phyloP scores from a whole-genome alignment of 2,797 vertebrate species.

The Cirrhinus mrigala region DNA sequence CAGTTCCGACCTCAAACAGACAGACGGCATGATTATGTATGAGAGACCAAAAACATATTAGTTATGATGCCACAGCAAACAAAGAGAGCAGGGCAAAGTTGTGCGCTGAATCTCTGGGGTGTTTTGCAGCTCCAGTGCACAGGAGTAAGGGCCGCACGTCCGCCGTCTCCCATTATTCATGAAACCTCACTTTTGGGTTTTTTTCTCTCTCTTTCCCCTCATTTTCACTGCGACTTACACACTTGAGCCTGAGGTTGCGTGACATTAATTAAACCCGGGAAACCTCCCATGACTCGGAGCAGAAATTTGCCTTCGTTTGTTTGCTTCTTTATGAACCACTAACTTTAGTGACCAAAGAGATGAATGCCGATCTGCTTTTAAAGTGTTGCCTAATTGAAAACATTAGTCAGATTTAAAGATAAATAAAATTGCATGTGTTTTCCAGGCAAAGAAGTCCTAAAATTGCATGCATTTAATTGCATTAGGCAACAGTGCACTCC shows the following conservation, averaged over 20 bases:
- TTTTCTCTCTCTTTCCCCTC: conserved; percentile 58
- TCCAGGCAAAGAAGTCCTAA: not conserved
- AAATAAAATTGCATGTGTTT: not conserved
- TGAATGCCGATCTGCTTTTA: not conserved
- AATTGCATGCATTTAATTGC: not conserved
- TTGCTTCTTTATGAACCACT: not conserved
- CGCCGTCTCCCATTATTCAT: conserved; percentile 75
- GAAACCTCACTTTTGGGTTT: conserved; percentile 55
- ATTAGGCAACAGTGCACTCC: not conserved
- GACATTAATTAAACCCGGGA: conserved; percentile 62
- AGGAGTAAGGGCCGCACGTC: conserved; percentile 74
- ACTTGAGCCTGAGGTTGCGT: conserved; percentile 36
- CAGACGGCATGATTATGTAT: conserved; percentile 39
- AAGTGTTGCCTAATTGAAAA: not conserved
- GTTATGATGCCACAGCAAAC: conserved; percentile 63
- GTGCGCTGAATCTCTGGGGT: conserved; percentile 70
- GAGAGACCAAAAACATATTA: conserved; percentile 10
- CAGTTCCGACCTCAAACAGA: conserved; percentile 3
- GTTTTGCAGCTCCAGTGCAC: conserved; percentile 77
- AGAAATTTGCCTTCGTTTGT: conserved; percentile 10
- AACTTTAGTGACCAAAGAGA: not conserved
- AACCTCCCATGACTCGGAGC: conserved; percentile 33
- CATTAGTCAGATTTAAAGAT: not conserved
- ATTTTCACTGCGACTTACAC: conserved; percentile 54
- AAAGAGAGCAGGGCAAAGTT: conserved; percentile 64